Base-by-base conservation (phyloP, 1,140 invertebrate species). In the Leptinotarsa undecemlineata region DNA sequence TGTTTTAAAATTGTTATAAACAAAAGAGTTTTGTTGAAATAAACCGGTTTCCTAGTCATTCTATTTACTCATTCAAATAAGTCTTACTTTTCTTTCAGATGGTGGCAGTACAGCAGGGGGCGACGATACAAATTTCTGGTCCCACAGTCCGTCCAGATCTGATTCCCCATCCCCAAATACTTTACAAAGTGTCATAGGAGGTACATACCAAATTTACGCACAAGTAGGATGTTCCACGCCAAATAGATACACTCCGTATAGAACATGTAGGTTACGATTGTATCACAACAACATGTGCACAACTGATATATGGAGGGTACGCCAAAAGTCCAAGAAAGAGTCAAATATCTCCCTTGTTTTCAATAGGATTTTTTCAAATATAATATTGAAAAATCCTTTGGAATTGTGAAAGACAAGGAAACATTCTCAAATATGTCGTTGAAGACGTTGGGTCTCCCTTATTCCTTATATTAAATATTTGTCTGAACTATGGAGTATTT, bases 61-160 rank as follows among this genome's bases (percentile, higher is more conserved):
- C 6, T 8, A 8, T 33, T 33, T 33, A 6, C 6, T 33, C 33
- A 33, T 33, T 33, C 2, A 8, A 33, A 33, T 33, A 33, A 57
- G 51, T 15, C 15, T 15, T 14, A 4, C 17, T 68, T 74, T 75
- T 71, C 61, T 76, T 76, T 23, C 75, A 84, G 82, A 84, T 79
- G 80, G 82, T 48, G 76, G 75, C 60, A 79, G 78, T 72, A 73
- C 81, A 11, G 76, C 76, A 68, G 77, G 74, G 13, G 79, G 79
- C n/a, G 82, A 83, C n/a, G 83, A 84, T 66, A 81, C 82, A 48
- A 84, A 81, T 72, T 84, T 83, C 72, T 84, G 82, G 82, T 81
- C 82, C n/a, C 81, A 78, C 60, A 83, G 82, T 72, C 83, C 83
- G 11, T 75, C 76, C 69, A 71, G 83, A 74, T 82, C 83, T 21